Conservation (phyloP, 2,797 vertebrate genomes). For the Decapterus maruadsi region DNA sequence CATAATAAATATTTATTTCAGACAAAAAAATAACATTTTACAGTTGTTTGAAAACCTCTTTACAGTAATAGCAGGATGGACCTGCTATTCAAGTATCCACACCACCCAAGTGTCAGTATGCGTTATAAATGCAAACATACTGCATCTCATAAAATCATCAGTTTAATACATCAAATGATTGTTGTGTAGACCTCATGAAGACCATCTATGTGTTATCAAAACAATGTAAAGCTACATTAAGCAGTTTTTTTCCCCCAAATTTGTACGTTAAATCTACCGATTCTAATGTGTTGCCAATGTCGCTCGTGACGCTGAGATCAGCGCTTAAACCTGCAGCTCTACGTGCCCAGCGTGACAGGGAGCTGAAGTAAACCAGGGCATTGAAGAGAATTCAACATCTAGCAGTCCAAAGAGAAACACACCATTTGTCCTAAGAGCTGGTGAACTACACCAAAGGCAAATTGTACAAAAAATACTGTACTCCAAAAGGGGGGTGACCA, state of each 20-base stretch:
- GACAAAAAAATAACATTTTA: conserved; percentile 83
- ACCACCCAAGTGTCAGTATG: conserved; percentile 29
- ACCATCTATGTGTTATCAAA: conserved; percentile 48
- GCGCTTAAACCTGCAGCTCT: background rate
- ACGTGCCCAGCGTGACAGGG: background rate
- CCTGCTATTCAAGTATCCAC: conserved; percentile 71
- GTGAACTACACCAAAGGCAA: background rate
- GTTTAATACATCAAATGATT: conserved; percentile 36
- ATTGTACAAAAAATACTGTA: background rate
- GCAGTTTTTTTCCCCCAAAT: background rate
- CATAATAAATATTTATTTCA: conserved; percentile 86
- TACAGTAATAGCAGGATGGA: conserved; percentile 71
- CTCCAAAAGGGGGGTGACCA: background rate
- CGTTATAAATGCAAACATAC: conserved; percentile 16
- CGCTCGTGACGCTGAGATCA: conserved; percentile 5
- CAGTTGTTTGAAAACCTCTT: conserved; percentile 76
- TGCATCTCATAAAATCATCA: conserved; percentile 65
- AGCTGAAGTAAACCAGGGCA: background rate
- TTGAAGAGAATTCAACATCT: background rate
- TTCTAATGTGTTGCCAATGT: background rate
- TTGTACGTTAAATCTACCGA: background rate
- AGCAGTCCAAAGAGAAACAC: background rate
- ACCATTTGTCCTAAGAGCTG: background rate
- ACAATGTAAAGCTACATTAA: conserved; percentile 33
- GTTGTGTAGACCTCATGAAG: conserved; percentile 37